Evolutionary conservation across 2,113 vertebrate species (phyloP).

Genomic region (Micromys minutus): DNA sequence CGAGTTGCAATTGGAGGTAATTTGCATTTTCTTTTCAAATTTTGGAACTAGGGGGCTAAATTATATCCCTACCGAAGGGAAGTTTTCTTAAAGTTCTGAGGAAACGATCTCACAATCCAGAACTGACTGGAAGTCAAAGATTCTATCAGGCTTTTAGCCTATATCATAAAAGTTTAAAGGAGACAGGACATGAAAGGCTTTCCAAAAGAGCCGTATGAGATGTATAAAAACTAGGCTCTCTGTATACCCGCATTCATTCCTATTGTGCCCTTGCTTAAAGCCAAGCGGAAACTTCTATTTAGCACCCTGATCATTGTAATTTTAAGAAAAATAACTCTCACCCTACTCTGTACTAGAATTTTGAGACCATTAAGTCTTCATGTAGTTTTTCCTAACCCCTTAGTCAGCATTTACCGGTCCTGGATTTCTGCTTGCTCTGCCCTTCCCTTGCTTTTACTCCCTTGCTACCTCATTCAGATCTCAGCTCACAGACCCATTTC

Average conservation of each 20-base stretch:
- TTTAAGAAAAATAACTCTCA: slow-evolving; percentile 21
- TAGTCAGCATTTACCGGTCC: not conserved
- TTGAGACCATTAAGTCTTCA: slow-evolving; percentile 12
- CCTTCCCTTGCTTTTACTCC: not conserved
- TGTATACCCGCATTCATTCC: not conserved
- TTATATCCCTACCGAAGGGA: slow-evolving; percentile 19
- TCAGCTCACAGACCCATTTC: not conserved
- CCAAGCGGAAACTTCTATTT: not conserved
- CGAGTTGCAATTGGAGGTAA: slow-evolving; percentile 34
- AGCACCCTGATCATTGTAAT: slow-evolving; percentile 52
- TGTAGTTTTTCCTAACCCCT: not conserved
- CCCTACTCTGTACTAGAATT: not conserved
- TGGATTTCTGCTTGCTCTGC: not conserved
- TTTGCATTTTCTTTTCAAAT: slow-evolving; percentile 20
- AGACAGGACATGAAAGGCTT: slow-evolving; percentile 62
- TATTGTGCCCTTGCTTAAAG: not conserved
- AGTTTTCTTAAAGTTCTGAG: slow-evolving; percentile 37
- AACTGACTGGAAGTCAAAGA: slow-evolving; percentile 42
- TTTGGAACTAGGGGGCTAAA: slow-evolving; percentile 14
- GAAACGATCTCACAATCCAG: not conserved
- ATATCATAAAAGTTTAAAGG: slow-evolving; percentile 69
- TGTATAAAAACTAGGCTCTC: not conserved
- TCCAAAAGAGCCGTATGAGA: slow-evolving; percentile 10
- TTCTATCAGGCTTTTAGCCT: slow-evolving; percentile 53
- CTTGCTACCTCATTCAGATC: not conserved